Base-by-base conservation (phyloP, 2,888 invertebrate genomes). In the Leptopilina myrica region DNA sequence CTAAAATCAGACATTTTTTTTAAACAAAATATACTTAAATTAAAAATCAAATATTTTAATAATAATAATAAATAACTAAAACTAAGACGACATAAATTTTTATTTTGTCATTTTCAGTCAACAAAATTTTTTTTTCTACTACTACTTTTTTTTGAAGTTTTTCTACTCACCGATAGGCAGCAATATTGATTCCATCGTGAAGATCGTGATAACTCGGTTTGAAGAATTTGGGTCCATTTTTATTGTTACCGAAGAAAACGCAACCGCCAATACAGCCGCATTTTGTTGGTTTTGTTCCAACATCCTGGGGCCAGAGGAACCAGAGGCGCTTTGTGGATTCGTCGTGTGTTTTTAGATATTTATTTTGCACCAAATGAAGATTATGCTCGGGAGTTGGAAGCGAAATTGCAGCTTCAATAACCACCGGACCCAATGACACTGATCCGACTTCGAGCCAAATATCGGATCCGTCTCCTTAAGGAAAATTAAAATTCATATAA, bases 201-300 rank as follows among this genome's bases (percentile, higher is more conserved):
- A 96, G 92, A 92, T 97, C 97, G 80, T 95, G 95, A 43, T 95
- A 93, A 82, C 94, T 96, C 0, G 98, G 97, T 88, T 97, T 96
- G 85, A 99, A 97, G 92, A 98, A 98, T 84, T 95, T 95, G 12
- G 95, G 93, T 0, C 98, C 99, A 90, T 98, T 98, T 88, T 95
- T 94, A 91, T 98, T 98, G 78, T 94, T 95, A 2, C 98, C 99
- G 90, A 99, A 99, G 93, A 99, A 99, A 12, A 94, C 94, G 89
- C 98, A 98, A 0, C 98, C 98, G 3, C 99, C 99, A 49, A 96
- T 96, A 91, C 99, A 99, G 0, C 99, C 99, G 90, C 99, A 99
- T 85, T 96, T 96, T 0, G 94, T 93, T 79, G 93, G 93, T 84
- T 95, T 95, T 2, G 94, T 93, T 76, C 90, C 91, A 67, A 92